Percentiles rank a stretch among this genome's conserved stretches.
Conservation (phyloP, 2,797 vertebrate species). For the Clarias pachynema region DNA sequence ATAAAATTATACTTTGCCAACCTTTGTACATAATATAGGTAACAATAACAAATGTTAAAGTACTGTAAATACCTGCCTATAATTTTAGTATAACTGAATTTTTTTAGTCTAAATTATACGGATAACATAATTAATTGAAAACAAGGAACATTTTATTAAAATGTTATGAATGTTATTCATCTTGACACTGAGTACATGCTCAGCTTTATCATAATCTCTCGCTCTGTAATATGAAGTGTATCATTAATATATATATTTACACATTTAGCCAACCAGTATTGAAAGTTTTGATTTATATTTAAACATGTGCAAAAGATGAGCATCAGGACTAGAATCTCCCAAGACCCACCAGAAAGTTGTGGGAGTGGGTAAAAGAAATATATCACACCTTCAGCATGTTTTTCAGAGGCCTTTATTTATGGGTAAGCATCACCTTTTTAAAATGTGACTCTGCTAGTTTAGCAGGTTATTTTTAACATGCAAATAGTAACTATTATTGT, state of each 20-base stretch:
- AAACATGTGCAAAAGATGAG: background rate
- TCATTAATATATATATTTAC: background rate
- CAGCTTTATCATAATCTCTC: background rate
- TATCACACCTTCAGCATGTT: background rate
- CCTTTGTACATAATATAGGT: no score
- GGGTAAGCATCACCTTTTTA: background rate
- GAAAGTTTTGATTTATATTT: background rate
- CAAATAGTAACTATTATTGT: background rate
- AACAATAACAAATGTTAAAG: no score
- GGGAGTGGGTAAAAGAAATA: background rate
- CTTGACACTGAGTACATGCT: background rate
- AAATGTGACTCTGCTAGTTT: background rate
- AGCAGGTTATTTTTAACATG: background rate
- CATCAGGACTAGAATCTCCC: background rate
- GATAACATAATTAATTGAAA: background rate
- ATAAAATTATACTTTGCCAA: no score
- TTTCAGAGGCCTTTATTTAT: conserved; percentile 2
- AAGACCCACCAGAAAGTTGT: background rate
- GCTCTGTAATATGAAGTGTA: background rate
- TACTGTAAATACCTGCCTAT: no score
- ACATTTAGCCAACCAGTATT: background rate
- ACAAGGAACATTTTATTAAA: background rate
- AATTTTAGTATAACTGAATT: no score
- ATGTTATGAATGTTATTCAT: background rate
- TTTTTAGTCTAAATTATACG: background rate